Base-by-base conservation (phyloP, 2,888 invertebrate genomes). In the Hesperia comma region DNA sequence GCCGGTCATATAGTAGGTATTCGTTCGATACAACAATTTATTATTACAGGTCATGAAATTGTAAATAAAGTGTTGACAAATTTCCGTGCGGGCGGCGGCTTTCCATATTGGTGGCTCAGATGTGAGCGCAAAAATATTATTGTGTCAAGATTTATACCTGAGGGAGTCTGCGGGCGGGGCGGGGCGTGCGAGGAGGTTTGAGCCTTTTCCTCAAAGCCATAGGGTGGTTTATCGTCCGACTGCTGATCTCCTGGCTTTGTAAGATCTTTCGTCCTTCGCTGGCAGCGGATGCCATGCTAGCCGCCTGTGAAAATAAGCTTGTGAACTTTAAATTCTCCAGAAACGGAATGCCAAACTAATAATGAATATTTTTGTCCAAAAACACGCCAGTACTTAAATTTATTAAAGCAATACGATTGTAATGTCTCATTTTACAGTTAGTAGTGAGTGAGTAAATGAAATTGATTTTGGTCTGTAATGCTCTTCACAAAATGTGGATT, bases 271-370 rank as follows among this genome's bases (percentile, higher is more conserved):
- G 87, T 70, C 86, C 86, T 74, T 92, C 94, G 84, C 87, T 93
- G 79, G 87, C 94, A 64, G 89, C 94, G 70, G 94, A 94, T 46
- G 93, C 93, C 78, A 94, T 93, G 76, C 94, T 94, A 43, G 94
- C 94, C 57, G 94, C 94, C 88, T 92, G 74, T 17, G 43, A 61
- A 69, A 67, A 71, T 58, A 58, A 64, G 58, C 57, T 64, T 58
- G 41, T 63, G 46, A 63, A 63, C 46, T 56, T 57, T 41, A 26
- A 32, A 41, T 41, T 61, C 32, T 61, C 41, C 12, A 51, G 57
- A 51, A 26, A 49, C 12, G 32, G 32, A n/a, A 7, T 4, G 14
- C 14, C 2, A 15, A 10, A 12, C 46, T 33, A 60, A 49, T 49
- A 49, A 49, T 60, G 26, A 43, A 51, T 21, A 12, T 37, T 51